Base-by-base conservation (phyloP, 2,797 vertebrate genomes). In the Lerista edwardsae region DNA sequence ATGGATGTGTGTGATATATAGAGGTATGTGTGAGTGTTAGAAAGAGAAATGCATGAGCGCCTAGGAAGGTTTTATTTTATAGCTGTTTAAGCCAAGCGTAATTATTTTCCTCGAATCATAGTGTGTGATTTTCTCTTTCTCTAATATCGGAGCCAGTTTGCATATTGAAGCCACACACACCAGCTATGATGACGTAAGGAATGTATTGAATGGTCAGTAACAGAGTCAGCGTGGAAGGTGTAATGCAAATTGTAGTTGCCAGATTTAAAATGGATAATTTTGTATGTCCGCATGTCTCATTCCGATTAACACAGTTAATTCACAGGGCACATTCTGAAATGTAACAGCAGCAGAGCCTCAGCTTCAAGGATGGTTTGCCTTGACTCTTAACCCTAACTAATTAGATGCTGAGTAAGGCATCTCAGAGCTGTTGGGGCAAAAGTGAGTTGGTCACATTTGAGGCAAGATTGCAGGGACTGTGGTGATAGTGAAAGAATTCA, bases 391-490 rank as follows among this genome's bases (percentile, higher is more conserved):
- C 93, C 92, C 94, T 96, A 94, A 95, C 94, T 95, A 96, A 96
- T 96, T 95, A 96, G 93, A 95, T 96, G 96, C 96, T 96, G 96
- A 97, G 93, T 95, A 95, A 96, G 95, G 94, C 96, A 94, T 96
- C 95, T 95, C 91, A 86, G 88, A 93, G 94, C 94, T 95, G 93
- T 96, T 95, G 93, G 95, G 95, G 95, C 95, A 96, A 94, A 96
- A 93, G 94, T 93, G 94, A 96, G 92, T 94, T 96, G 96, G 95
- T 95, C 93, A 94, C 91, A 94, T 94, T 93, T 95, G 94, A 94
- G 93, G 90, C 94, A 93, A 92, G 92, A 93, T 93, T 96, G 94
- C 95, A 93, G 93, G 91, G 94, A 94, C 93, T 95, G 81, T 88
- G 90, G 93, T 91, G 95, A 95, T 95, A 96, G 94, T 94, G 95